phyloP scores from a whole-genome alignment of 2,113 vertebrate genomes.

The Eclectus roratus region DNA sequence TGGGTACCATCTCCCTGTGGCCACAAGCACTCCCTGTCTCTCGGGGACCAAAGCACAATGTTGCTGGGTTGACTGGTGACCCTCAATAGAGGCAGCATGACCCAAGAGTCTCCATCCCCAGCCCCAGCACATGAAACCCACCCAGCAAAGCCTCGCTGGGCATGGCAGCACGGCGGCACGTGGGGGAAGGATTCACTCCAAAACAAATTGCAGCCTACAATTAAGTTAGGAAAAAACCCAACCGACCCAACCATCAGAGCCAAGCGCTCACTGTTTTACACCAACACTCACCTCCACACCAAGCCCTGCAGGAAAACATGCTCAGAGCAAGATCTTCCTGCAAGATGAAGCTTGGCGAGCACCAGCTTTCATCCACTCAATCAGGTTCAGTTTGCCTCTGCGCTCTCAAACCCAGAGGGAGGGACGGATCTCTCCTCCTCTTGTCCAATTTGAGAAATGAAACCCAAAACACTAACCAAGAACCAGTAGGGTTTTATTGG shows the following conservation, averaged over 20 bases:
- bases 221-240: not conserved
- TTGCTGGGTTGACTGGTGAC: not conserved
- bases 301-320: not conserved
- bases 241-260: not conserved
- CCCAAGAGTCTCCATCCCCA: no score
- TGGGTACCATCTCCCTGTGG: rapidly evolving
- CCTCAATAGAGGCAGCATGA: not conserved
- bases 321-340: not conserved
- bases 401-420: not conserved
- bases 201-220: not conserved
- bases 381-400: rapidly evolving
- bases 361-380: not conserved
- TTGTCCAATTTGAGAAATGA: not conserved
- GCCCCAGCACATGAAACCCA: not conserved
- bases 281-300: not conserved
- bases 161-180: rapidly evolving
- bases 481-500: not conserved
- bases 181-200: not conserved
- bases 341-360: not conserved
- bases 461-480: not conserved
- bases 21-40: not conserved
- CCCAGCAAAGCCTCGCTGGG: not conserved
- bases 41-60: rapidly evolving
- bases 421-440: not conserved
- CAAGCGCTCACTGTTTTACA: not conserved